Base-by-base conservation (phyloP, 2,888 invertebrate species). In the Lepeophtheirus nordmannii region DNA sequence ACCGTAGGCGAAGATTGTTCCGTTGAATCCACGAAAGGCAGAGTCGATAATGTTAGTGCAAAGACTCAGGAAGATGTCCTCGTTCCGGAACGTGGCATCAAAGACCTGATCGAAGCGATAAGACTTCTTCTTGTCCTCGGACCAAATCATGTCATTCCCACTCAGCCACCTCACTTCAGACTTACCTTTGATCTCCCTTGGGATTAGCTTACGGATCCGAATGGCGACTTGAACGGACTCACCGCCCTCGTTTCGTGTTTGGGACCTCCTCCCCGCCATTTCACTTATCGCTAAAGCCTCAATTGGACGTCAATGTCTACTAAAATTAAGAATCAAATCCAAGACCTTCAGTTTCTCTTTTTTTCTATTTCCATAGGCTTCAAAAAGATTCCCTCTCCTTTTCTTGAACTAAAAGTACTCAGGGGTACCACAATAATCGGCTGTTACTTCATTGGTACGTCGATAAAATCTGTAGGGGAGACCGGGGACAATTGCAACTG, bases 1-100 rank as follows among this genome's bases (percentile, higher is more conserved):
- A 10, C 91, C 91, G 74, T 92, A 92, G 0, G 90, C 89, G 77
- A 92, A 89, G 70, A 92, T 84, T 0, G 91, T 91, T 1, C 88
- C 89, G 74, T 89, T 88, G 71, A 87, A 83, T 1, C 89, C 89
- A 69, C 82, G 80, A 14, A 85, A 78, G 0, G 84, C 82, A 0
- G 85, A 81, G 69, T 83, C 80, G 1, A 88, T 56, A 20, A 46
- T 53, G 1, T 41, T 37, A 12, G 10, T 10, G 20, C 20, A 10
- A 10, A 63, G 20, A 1, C 12, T 1, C 1, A 10, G 12, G 56
- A 46, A 63, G 20, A 63, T 53, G 2, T 46, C 63, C 1, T 14
- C 53, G 17, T 63, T 63, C 22, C 53, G 12, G 1, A 1, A 41
- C n/a, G 1, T 14, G 20, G 22, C 14, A 23, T 46, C 30, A 14